These are phyloP conservation scores for Cygnus buccinator DNA, from an alignment of 2,113 vertebrate genomes.

Conservation along the genomic window DNA sequence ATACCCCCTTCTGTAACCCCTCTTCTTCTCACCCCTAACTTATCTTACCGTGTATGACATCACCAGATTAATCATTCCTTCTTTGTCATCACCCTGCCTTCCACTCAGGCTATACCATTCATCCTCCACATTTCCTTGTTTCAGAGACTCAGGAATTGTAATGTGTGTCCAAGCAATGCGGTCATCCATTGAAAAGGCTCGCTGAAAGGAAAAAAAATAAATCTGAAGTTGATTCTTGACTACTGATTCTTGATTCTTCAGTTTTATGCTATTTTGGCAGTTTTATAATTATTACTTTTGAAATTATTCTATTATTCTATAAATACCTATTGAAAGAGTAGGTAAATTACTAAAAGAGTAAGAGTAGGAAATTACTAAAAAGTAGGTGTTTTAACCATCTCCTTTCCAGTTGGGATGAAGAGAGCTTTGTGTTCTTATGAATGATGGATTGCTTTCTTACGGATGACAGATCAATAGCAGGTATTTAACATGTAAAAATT, in stretches of 20 bases:
- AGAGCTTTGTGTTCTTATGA: neutral
- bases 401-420: neutral
- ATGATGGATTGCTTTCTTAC: neutral
- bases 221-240: neutral
- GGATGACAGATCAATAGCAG: neutral
- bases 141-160: conserved; percentile 89
- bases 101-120: conserved; percentile 97
- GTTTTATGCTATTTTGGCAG: neutral
- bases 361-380: neutral
- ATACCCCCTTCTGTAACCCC: neutral
- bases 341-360: too few relatives aligned
- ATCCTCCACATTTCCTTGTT: conserved; percentile 91
- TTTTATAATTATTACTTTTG: neutral
- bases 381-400: neutral
- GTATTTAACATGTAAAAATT: neutral
- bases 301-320: too few relatives aligned
- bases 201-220: conserved; percentile 68
- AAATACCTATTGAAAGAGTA: too few relatives aligned
- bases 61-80: conserved; percentile 99
- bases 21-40: neutral
- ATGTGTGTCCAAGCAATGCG: conserved; percentile 98
- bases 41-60: conserved; percentile 92
- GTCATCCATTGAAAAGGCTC: conserved; percentile 98
- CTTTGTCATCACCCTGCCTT: conserved; percentile 96
- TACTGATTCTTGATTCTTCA: neutral